Base-by-base conservation (phyloP, 2,113 vertebrate genomes). In the Plotosus lineatus region DNA sequence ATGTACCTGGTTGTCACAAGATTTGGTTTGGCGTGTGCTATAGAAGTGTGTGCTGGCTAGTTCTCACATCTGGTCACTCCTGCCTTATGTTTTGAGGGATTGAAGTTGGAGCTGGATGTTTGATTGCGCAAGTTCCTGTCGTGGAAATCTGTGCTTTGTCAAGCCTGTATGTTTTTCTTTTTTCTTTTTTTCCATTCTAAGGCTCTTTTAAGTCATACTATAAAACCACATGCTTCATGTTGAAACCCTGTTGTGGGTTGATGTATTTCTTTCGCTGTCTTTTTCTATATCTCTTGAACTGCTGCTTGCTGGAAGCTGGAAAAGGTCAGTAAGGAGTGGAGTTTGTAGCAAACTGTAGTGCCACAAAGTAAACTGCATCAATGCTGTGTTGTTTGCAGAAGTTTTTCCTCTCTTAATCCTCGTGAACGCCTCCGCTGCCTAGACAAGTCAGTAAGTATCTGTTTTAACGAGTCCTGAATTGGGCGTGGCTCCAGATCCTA, bases 31-130 rank as follows among this genome's bases (percentile, higher is more conserved):
- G 33, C 46, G 44, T 75, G 63, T 77, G 8, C 69, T 83, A 53
- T 61, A 53, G 28, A 60, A 46, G 61, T 50, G 53, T 26, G 19
- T 40, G 11, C 40, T 48, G 31, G 63, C 38, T 50, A 15, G 17
- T 58, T 58, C 48, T 69, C 63, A 80, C 82, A 86, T 82, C 76
- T 82, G 80, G 77, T 61, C 56, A 75, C 68, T 80, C 82, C 51
- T 65, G 82, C 77, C 79, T 79, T 86, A 74, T 40, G 17, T 66
- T 80, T 83, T 31, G 78, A 51, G 19, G 19, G 9, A 50, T 51
- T 73, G 28, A 42, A 63, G 48, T 78, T 68, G 75, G 60, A 60
- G 50, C 36, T 44, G 40, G 61, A 50, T 82, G 74, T 50, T 79
- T 48, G 63, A 60, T 66, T 78, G 58, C 26, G 3, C 42, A 61